These are phyloP conservation scores for Oscheius sp. DNA, from an alignment of 2,888 invertebrate species.

Conservation along the genomic window DNA sequence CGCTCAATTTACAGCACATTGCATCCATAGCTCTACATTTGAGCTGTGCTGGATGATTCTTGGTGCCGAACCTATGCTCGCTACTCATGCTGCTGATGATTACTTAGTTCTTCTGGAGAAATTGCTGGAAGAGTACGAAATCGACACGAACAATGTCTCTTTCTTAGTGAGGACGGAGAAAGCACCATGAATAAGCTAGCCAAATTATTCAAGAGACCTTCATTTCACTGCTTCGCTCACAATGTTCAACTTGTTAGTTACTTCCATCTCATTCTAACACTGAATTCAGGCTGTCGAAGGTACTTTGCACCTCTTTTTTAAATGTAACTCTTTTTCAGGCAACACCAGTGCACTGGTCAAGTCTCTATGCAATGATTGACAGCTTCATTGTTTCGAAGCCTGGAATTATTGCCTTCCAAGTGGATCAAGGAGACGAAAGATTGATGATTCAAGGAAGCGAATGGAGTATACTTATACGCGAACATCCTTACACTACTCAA, in stretches of 20 bases:
- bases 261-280: background rate
- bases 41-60: too few relatives aligned
- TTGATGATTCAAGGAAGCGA: too few relatives aligned
- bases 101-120: too few relatives aligned
- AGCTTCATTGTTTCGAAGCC: background rate
- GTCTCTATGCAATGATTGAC: background rate
- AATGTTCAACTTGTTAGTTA: background rate
- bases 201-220: background rate
- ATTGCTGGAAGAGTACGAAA: too few relatives aligned
- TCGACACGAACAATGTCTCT: too few relatives aligned
- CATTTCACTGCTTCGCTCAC: slow-evolving; percentile 1
- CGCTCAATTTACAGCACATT: too few relatives aligned
- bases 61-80: too few relatives aligned
- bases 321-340: background rate
- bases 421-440: too few relatives aligned
- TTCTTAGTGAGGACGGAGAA: background rate
- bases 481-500: background rate
- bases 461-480: too few relatives aligned
- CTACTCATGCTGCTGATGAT: too few relatives aligned
- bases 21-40: too few relatives aligned
- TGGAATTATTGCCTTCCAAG: background rate
- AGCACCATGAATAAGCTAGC: background rate
- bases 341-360: background rate
- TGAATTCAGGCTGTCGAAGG: background rate
- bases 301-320: background rate